Evolutionary conservation across 2,888 invertebrate species (phyloP), one percentile per base, ranked within the genome.

Genomic region (Parapristionchus giblindavisi): DNA sequence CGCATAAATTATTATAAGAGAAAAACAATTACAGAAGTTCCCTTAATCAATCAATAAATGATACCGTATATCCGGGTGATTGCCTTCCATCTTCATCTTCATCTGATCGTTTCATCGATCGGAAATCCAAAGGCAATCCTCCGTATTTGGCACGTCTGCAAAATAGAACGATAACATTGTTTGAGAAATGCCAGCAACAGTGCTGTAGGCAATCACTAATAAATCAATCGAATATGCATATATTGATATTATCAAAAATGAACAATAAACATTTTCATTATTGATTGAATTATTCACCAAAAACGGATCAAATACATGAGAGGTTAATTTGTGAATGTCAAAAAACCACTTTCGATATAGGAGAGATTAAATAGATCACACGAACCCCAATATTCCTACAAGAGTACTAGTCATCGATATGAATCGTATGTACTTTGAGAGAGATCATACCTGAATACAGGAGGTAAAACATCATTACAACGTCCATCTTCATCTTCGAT

Each of bases 51-150:
- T 14, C 11, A 29, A 8, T 17, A 8, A 72, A 60, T 2, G n/a
- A n/a, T 32, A 73, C 73, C 73, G 48, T 73, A 48, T 60, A 73
- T 11, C 60, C 60, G 48, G 73, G 73, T 14, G 54, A 52, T 21
- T 71, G 56, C 27, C 70, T 24, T 38, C 70, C 70, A 21, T 71
- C 54, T n/a, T 79, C 77, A 5, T 71, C 75, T 14, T 79, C 78
- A 3, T 73, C 75, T 4, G 75, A 73, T n/a, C 40, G n/a, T n/a
- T 27, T 43, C 36, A 61, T 48, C 63, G 54, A 71, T 48, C 81
- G 73, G 58, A 82, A 82, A 58, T 80, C 76, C 34, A 82, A 58
- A 11, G 81, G 83, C 1, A 83, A 74, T 29, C 83, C 83, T 6
- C 83, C 81, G 43, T 76, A 76, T 61, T 80, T 77, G 11, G 79